phyloP scores from a whole-genome alignment of 2,888 invertebrate genomes.

The Stenodema calcarata region DNA sequence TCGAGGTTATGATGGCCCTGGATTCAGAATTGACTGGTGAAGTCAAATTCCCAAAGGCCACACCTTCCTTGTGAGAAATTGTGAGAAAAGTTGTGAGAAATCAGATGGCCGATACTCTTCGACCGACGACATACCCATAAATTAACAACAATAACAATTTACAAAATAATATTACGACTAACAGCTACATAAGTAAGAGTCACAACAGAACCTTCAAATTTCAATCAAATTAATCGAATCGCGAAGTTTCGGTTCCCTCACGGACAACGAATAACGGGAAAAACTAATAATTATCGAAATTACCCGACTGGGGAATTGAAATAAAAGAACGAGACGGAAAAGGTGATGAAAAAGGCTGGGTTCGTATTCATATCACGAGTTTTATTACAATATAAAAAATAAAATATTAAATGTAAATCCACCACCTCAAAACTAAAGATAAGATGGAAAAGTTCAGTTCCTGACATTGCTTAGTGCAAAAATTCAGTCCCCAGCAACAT shows the following conservation, averaged over 20 bases:
- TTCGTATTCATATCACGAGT: neutral
- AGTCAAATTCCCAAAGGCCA: too few species aligned
- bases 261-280: neutral
- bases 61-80: too few species aligned
- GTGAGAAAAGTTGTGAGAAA: too few species aligned
- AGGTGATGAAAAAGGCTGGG: neutral
- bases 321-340: neutral
- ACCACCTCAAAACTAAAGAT: neutral
- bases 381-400: neutral
- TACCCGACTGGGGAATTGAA: neutral
- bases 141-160: too few species aligned
- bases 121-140: too few species aligned
- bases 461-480: neutral
- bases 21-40: too few species aligned
- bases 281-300: neutral
- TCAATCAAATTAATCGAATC: neutral
- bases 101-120: too few species aligned
- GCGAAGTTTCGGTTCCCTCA: conserved; percentile 37
- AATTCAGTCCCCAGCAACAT: neutral
- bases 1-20: too few species aligned
- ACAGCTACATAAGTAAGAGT: neutral
- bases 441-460: neutral
- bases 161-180: neutral
- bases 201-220: conserved; percentile 44
- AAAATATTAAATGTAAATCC: neutral